Evolutionary conservation across 2,888 invertebrate genomes (phyloP).

Genomic region (Steromphala cineraria): DNA sequence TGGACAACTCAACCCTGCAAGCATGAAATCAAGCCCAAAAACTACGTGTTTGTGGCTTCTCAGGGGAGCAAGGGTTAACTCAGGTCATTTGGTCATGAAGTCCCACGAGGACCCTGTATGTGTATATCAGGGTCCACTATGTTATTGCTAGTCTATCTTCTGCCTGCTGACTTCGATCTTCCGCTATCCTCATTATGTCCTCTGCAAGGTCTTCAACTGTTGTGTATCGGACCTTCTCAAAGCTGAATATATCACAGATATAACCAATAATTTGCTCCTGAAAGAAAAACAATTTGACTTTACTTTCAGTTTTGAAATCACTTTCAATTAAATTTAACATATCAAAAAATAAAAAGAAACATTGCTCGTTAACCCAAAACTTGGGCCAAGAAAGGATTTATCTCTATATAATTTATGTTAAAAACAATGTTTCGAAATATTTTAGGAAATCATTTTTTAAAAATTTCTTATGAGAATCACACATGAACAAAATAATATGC

Average conservation of each 20-base stretch:
- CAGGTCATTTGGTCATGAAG: neutral
- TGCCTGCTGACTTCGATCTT: slow-evolving; percentile 48
- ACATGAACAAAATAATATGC: neutral
- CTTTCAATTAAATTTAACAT: too few species aligned
- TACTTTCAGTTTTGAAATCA: neutral
- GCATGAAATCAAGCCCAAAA: too few species aligned
- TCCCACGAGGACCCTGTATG: neutral
- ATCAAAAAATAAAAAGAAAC: too few species aligned
- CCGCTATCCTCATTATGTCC: slow-evolving; percentile 80
- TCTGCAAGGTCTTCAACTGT: slow-evolving; percentile 89
- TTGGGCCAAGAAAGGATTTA: too few species aligned
- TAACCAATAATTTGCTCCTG: slow-evolving; percentile 92
- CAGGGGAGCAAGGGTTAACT: too few species aligned
- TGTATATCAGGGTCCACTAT: neutral
- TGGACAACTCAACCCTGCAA: neutral
- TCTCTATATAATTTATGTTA: too few species aligned
- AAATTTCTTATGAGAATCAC: too few species aligned
- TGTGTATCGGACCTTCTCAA: slow-evolving; percentile 91
- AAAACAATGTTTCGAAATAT: too few species aligned
- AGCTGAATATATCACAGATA: slow-evolving; percentile 92
- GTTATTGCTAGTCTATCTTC: slow-evolving; percentile 27
- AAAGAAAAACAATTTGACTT: slow-evolving; percentile 47
- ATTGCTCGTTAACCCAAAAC: too few species aligned
- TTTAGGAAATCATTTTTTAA: too few species aligned
- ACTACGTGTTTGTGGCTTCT: too few species aligned